Evolutionary conservation across 2,113 vertebrate species (phyloP), one percentile per base, ranked within the genome.

Genomic region (Benitochromis conjunctus): DNA sequence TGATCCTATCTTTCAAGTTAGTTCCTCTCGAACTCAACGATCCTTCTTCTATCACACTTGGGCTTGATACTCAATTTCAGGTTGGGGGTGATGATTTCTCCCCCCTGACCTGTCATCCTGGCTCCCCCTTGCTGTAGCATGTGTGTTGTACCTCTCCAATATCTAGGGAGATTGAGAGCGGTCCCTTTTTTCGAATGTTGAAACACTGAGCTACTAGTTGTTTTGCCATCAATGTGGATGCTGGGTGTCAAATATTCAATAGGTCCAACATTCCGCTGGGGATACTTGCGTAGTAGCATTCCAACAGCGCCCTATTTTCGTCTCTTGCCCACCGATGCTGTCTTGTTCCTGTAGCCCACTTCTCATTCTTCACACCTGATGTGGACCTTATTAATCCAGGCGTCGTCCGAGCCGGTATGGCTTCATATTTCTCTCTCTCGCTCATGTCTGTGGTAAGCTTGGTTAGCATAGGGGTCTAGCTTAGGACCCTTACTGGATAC

Each of bases 121-220:
- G 58, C 58, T 62, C 18, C 18, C 31, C 58, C 34, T n/a, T 19
- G 1, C 1, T 19, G 4, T 3, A 36, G 0, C 58, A 34, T 34
- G 29, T 62, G 29, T 34, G 9, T 62, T 62, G 58, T 62, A n/a
- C 58, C 58, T 3, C 58, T 62, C 36, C 31, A 62, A 36, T 62
- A 19, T 62, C 5, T 36, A 62, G 53, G 26, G 26, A 26, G 26
- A 26, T 26, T 3, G 53, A 55, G n/a, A 55, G 5, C 5, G 9
- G n/a, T 21, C 53, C 2, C 5, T 55, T 55, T 9, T 55, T 55
- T 3, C 3, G 5, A 55, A 55, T 1, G 53, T 11, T 55, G n/a
- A 9, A 55, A 55, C n/a, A 55, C 3, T 24, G n/a, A 55, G 10
- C n/a, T 55, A 55, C 54, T 55, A 55, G n/a, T 21, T 55, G 54